These are phyloP conservation scores for Epizoanthus stellaris DNA, from an alignment of 92 coral and sea anemone species.

Conservation along the genomic window DNA sequence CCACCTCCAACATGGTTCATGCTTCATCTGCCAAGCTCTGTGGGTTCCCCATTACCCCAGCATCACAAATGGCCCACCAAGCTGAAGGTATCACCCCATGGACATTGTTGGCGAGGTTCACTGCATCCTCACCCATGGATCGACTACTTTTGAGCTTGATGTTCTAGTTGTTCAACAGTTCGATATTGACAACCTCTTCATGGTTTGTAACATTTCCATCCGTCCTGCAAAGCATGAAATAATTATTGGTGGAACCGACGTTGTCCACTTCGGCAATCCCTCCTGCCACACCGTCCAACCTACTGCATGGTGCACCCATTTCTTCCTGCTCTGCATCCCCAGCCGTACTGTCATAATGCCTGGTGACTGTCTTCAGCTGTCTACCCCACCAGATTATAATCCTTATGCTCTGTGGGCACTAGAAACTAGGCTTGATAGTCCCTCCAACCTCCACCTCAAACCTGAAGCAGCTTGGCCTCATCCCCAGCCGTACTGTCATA, in stretches of 20 bases:
- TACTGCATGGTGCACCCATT: conserved; percentile 57
- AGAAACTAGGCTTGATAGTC: conserved; percentile 53
- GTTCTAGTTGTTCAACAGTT: conserved; percentile 49
- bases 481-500: conserved; percentile 41
- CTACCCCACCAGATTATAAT: conserved; percentile 51
- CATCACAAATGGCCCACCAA: conserved; percentile 63
- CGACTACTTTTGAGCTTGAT: conserved; percentile 42
- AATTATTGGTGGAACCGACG: conserved; percentile 48
- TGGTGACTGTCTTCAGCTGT: conserved; percentile 49
- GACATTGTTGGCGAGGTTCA: conserved; percentile 56
- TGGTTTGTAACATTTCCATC: conserved; percentile 44
- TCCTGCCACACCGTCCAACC: conserved; percentile 42
- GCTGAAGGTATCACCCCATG: conserved; percentile 60
- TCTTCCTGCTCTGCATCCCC: conserved; percentile 61
- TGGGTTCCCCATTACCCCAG: conserved; percentile 42
- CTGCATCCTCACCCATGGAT: conserved; percentile 40
- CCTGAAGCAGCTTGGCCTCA: conserved; percentile 62
- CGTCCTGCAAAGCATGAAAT: conserved; percentile 52
- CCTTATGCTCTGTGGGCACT: conserved; percentile 67
- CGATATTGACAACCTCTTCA: conserved; percentile 49
- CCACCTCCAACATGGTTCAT: conserved; percentile 45
- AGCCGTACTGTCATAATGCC: conserved; percentile 44
- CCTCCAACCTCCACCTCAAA: conserved; percentile 42
- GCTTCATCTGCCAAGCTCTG: conserved; percentile 40
- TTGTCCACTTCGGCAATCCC: conserved; percentile 26